Base-by-base conservation (phyloP, 2,888 invertebrate genomes). In the Minunthozetes semirufus region DNA sequence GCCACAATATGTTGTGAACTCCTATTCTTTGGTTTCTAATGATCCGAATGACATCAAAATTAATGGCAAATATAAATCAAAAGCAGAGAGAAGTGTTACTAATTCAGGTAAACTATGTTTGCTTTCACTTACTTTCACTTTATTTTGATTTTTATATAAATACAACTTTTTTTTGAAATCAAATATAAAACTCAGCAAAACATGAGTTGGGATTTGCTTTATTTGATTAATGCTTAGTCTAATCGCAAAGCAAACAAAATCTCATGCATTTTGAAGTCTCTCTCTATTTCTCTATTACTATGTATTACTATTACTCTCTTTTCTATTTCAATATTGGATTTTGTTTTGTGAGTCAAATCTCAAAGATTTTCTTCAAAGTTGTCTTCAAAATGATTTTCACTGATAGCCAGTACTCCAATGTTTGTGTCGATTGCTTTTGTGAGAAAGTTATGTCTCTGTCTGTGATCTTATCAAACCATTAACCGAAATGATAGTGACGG, bases 151-250 rank as follows among this genome's bases (percentile, higher is more conserved):
- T 53, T 19, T 19, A 53, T 53, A 53, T 53, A 53, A 53, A n/a
- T 19, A 53, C 5, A 53, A n/a, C n/a, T 53, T 53, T 53, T 15
- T 50, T 53, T 19, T 19, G 53, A 53, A 19, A 53, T 19, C 19
- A 19, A 19, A 53, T 8, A 53, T 19, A 3, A 19, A 19, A 53
- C 53, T 42, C 19, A n/a, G n/a, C 50, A 19, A 53, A 53, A 53
- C 53, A 53, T 22, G 53, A 53, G 13, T 42, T 53, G n/a, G n/a
- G 19, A 53, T 22, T 53, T 53, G 19, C 6, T 19, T 19, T 53
- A 22, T 53, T n/a, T 53, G 53, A 53, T 53, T 53, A 53, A 53
- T 53, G 19, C 53, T 53, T 53, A 53, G 53, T 53, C 53, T 53
- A 53, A 53, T 53, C 53, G 53, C 53, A 19, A 53, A 53, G 22